Evolutionary conservation across 2,888 invertebrate genomes (phyloP).

Genomic region (Cancer borealis): DNA sequence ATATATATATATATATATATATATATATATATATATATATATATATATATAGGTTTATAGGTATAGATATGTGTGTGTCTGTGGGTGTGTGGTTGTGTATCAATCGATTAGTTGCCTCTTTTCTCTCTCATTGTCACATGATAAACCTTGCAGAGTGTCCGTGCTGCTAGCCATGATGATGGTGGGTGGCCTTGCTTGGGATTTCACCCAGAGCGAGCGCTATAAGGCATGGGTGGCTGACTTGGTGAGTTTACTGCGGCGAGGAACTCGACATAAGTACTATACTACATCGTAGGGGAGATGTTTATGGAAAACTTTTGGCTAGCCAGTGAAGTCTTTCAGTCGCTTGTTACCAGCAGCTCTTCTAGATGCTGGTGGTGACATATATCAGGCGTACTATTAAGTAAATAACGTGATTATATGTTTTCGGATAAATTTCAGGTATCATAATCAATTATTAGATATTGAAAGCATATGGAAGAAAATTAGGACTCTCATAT

Average conservation of each 20-base stretch:
- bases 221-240: constrained; percentile 58
- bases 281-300: neutral
- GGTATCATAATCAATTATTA: neutral
- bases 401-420: neutral
- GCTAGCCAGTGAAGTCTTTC: neutral
- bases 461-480: neutral
- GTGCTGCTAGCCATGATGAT: constrained; percentile 7
- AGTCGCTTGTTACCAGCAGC: neutral
- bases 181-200: neutral
- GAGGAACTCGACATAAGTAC: neutral
- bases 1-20: too few species aligned
- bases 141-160: neutral
- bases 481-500: neutral
- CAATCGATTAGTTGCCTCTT: neutral
- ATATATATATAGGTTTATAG: neutral
- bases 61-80: neutral
- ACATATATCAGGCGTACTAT: neutral
- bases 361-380: neutral
- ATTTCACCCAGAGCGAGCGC: constrained; percentile 53
- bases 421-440: neutral
- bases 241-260: constrained; percentile 26
- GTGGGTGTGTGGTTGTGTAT: too few species aligned
- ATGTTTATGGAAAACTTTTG: neutral
- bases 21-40: neutral
- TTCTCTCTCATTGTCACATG: neutral